Evolutionary conservation across 2,113 vertebrate species (phyloP).

Genomic region (Condylura cristata): DNA sequence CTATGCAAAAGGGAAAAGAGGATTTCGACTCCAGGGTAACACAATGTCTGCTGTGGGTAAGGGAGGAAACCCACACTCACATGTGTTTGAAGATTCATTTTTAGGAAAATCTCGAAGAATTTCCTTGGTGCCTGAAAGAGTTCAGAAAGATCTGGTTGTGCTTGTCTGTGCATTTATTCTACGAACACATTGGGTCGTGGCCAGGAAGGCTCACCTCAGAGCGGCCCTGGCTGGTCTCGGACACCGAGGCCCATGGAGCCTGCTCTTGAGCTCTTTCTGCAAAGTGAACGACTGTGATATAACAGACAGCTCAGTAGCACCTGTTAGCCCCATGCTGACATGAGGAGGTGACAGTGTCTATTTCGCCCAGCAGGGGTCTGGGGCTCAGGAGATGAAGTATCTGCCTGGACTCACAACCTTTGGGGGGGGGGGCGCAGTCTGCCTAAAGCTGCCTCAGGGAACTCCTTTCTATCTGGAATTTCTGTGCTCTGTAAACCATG

Average conservation of each 20-base stretch:
- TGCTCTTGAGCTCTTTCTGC: background rate
- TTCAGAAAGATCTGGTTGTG: background rate
- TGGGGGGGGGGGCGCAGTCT: too few relatives aligned
- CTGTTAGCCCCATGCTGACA: background rate
- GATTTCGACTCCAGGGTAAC: conserved; percentile 43
- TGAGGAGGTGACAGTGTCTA: background rate
- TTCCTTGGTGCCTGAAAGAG: background rate
- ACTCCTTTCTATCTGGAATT: background rate
- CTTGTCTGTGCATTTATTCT: background rate
- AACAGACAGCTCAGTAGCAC: accelerated
- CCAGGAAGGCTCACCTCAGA: background rate
- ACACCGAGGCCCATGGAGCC: background rate
- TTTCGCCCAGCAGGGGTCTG: background rate
- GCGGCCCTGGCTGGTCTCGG: background rate
- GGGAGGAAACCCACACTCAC: background rate
- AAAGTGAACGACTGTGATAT: background rate
- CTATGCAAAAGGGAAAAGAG: conserved; percentile 9
- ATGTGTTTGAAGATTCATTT: background rate
- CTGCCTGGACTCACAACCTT: accelerated
- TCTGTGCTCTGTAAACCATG: background rate
- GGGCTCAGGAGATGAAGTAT: background rate
- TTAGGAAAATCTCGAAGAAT: conserved; percentile 15
- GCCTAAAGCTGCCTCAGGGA: accelerated
- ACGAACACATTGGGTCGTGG: accelerated
- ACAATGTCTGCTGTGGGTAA: background rate